These are phyloP conservation scores for Pempheris klunzingeri DNA, from an alignment of 2,797 vertebrate genomes.

Conservation along the genomic window DNA sequence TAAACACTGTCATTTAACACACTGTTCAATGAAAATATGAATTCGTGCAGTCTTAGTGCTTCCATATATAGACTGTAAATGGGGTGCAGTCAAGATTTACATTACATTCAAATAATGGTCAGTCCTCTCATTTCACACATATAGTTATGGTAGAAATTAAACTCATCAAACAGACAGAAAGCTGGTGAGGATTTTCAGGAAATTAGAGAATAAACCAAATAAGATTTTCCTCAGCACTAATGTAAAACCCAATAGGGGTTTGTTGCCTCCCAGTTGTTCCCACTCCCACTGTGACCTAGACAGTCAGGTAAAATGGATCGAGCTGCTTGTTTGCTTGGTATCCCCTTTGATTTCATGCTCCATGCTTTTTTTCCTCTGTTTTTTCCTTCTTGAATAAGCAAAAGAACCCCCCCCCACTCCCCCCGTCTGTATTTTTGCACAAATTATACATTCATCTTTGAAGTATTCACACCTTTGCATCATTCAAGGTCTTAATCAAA, in stretches of 20 bases:
- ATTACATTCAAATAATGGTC: not conserved
- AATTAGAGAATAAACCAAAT: constrained; percentile 1
- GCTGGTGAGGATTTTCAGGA: not conserved
- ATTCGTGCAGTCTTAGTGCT: not conserved
- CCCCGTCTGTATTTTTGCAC: not conserved
- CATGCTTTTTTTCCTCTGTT: not conserved
- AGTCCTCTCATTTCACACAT: not conserved
- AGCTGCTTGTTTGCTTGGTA: constrained; percentile 8
- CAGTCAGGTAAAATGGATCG: constrained; percentile 37
- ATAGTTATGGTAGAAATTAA: not conserved
- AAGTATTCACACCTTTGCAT: constrained; percentile 23
- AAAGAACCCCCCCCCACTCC: no score
- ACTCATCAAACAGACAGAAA: not conserved
- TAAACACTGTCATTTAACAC: not conserved
- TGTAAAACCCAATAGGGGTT: constrained; percentile 28
- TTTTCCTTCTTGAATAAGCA: constrained; percentile 4
- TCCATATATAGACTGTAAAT: not conserved
- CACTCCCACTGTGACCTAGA: constrained; percentile 12
- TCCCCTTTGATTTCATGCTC: constrained; percentile 39
- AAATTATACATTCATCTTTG: constrained; percentile 20
- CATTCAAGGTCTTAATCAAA: constrained; percentile 33
- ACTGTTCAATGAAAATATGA: not conserved
- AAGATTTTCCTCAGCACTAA: constrained; percentile 23
- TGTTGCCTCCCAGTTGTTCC: constrained; percentile 23
- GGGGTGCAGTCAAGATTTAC: not conserved